Evolutionary conservation across 2,113 vertebrate species (phyloP).

Genomic region (Engraulis encrasicolus): DNA sequence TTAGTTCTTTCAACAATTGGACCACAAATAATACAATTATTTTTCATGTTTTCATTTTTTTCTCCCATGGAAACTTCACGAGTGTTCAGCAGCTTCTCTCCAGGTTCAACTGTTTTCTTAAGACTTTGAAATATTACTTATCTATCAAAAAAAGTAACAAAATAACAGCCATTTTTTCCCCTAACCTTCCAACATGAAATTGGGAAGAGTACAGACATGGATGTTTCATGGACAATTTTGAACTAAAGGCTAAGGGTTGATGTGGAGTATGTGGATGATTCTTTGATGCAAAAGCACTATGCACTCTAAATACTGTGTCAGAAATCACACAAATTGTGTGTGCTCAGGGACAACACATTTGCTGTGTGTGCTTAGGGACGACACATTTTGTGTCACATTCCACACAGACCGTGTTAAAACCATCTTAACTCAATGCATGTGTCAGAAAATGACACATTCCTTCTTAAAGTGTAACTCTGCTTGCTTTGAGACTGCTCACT

Average conservation of each 20-base stretch:
- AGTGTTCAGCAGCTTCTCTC: background rate
- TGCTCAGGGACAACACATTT: too few relatives aligned
- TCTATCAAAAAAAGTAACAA: background rate
- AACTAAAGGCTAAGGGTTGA: too few relatives aligned
- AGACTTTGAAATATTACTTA: background rate
- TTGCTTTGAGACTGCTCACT: too few relatives aligned
- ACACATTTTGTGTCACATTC: too few relatives aligned
- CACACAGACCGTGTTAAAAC: too few relatives aligned
- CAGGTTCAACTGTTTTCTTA: background rate
- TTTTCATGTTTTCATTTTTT: slow-evolving; percentile 5
- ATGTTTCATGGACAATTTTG: background rate
- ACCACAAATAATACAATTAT: background rate
- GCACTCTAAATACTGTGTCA: too few relatives aligned
- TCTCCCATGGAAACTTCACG: background rate
- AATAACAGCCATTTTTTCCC: background rate
- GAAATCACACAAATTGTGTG: too few relatives aligned
- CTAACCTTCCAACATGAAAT: background rate
- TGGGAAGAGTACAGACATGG: background rate
- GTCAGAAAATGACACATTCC: too few relatives aligned
- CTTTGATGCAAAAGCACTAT: background rate
- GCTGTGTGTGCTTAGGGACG: too few relatives aligned
- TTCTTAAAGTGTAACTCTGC: too few relatives aligned
- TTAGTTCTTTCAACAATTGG: background rate
- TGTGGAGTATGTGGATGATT: background rate
- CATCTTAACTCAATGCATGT: too few relatives aligned